Conservation (phyloP, 2,797 vertebrate species). For the Sebastes steindachneri region DNA sequence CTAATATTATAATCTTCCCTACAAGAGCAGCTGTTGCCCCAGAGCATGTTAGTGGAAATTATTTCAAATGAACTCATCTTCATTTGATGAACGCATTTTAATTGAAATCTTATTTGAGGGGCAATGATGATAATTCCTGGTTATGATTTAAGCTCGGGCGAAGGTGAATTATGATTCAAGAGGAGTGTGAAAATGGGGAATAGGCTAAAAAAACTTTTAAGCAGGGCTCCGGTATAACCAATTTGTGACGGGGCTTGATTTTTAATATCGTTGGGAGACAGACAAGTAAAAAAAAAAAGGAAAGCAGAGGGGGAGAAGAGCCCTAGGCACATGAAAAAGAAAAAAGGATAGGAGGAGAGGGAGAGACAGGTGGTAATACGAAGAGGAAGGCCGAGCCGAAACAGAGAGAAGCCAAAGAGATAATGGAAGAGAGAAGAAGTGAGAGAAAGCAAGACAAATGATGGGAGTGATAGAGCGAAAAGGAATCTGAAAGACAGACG, state of each 20-base stretch:
- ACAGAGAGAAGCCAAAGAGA: not conserved
- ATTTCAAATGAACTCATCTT: not conserved
- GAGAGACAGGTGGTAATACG: not conserved
- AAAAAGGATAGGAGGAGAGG: not conserved
- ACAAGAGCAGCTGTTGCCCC: not conserved
- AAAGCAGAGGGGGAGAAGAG: not conserved
- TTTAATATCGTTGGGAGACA: not conserved
- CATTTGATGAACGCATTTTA: not conserved
- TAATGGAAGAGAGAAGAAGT: conserved; percentile 2
- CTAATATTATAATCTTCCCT: not conserved
- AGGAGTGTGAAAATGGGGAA: not conserved
- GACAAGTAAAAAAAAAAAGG: not conserved
- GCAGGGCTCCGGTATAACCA: not conserved
- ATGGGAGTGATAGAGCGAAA: conserved; percentile 5
- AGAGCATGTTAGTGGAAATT: not conserved
- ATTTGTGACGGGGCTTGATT: conserved; percentile 4
- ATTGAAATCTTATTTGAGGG: not conserved
- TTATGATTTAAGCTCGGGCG: not conserved
- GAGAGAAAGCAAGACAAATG: conserved; percentile 11
- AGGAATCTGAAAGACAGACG: not conserved
- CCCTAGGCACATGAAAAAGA: not conserved
- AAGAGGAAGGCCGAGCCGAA: not conserved
- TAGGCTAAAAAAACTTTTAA: not conserved
- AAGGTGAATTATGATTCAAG: not conserved
- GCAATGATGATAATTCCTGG: not conserved